Evolutionary conservation across 2,888 invertebrate genomes (phyloP), one percentile per base, ranked within the genome.

Genomic region (Hydropsyche betteni): DNA sequence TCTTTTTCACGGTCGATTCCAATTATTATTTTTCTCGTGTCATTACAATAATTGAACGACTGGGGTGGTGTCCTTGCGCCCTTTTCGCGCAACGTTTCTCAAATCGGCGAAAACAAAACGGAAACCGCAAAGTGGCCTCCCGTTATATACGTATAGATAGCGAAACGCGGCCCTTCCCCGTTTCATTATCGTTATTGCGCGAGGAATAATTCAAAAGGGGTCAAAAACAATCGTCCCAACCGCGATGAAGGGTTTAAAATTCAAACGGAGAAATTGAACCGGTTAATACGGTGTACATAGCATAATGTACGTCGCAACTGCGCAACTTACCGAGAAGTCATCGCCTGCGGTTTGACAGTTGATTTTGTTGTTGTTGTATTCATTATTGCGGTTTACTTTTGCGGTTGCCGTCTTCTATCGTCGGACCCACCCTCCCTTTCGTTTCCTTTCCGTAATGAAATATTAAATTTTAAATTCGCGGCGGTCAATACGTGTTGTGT

Each of bases 131-230:
- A 78, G 73, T 78, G 77, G 74, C 38, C 76, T 44, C 44, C 44
- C 24, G 24, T 24, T 24, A 24, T 24, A 44, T 10, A 44, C 44
- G 44, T 44, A 44, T 8, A 6, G 7, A 6, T 8, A 44, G 10
- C 44, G 44, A 6, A 44, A 44, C 44, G 10, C 44, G 44, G 52
- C 51, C 44, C 44, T 8, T 44, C 44, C 44, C 44, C 44, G 44
- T 44, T 44, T 44, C 44, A 44, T 44, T 44, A 44, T 44, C 69
- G 73, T 70, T 69, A 75, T 75, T 73, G 69, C 64, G 61, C 38
- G 73, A 69, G 74, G 75, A 78, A 76, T 78, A 76, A 78, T 78
- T 75, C 78, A 78, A 73, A 72, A 74, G 71, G 72, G 74, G 76
- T 69, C 69, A 74, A 74, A 70, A 70, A 70, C 77, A 75, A 75